phyloP scores from a whole-genome alignment of 2,888 invertebrate species.

The Bombylius discolor region DNA sequence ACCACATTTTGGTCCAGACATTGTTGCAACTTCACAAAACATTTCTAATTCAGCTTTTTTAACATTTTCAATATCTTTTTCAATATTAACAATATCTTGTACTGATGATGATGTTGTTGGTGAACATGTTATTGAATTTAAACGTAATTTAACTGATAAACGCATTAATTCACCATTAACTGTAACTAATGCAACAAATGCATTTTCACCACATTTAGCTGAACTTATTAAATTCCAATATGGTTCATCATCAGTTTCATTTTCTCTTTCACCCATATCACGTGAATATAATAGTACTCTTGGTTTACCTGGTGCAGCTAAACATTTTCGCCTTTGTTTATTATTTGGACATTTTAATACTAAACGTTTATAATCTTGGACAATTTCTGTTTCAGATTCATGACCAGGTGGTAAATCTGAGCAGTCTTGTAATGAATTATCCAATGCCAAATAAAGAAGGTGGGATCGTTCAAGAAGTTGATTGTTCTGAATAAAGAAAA shows the following conservation, averaged over 20 bases:
- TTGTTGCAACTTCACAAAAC: slow-evolving; percentile 45
- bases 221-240: slow-evolving; percentile 51
- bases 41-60: slow-evolving; percentile 38
- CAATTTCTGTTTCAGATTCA: slow-evolving; percentile 56
- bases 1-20: slow-evolving; percentile 58
- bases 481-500: slow-evolving; percentile 7
- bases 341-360: slow-evolving; percentile 23
- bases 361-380: slow-evolving; percentile 60
- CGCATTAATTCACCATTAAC: slow-evolving; percentile 48
- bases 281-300: slow-evolving; percentile 48
- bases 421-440: slow-evolving; percentile 68
- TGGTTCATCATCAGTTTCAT: slow-evolving; percentile 28
- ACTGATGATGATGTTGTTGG: slow-evolving; percentile 16
- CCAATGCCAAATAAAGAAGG: slow-evolving; percentile 39
- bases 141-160: slow-evolving; percentile 46
- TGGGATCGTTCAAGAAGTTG: slow-evolving; percentile 18
- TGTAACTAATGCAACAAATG: slow-evolving; percentile 50
- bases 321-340: slow-evolving; percentile 28
- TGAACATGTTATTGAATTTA: slow-evolving; percentile 36
- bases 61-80: not conserved
- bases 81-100: not conserved
- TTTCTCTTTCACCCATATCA: slow-evolving; percentile 38
- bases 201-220: slow-evolving; percentile 45
- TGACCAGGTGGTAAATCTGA: slow-evolving; percentile 51
- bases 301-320: slow-evolving; percentile 46